Evolutionary conservation across 1,140 invertebrate species (phyloP), one percentile per base, ranked within the genome.

Genomic region (Tetramorium parvispinum): DNA sequence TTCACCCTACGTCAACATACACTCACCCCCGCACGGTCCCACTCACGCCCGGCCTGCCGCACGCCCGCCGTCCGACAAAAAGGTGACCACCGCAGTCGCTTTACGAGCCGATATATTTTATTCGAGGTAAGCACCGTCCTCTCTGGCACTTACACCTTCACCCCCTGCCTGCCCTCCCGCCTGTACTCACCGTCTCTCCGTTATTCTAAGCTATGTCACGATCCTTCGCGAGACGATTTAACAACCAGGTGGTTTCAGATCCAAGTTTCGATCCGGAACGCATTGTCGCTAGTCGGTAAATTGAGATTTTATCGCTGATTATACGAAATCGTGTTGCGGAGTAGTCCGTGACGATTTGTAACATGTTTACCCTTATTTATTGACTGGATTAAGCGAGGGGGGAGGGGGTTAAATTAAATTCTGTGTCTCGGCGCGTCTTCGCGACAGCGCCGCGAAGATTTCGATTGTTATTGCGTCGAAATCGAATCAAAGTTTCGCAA

Each of bases 31-130:
- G 77, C 18, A 32, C 27, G 49, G 18, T 13, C 11, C 51, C 73
- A 40, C 70, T 43, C 61, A 66, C 61, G 37, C 27, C 8, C 63
- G 61, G 3, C 13, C 75, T n/a, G 61, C n/a, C 46, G 63, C 76
- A n/a, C 77, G 13, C 61, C n/a, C 43, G 43, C 7, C n/a, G 40
- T 55, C 51, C 53, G 78, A 78, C 87, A 66, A 90, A 87, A 89
- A 87, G 63, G 66, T 70, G 85, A 88, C 81, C 88, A 85, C 81
- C 82, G 55, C 65, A 63, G 65, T 75, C 78, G 86, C 86, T 91
- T 91, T 87, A 89, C 90, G 88, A 92, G 86, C 82, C 66, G 86
- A 86, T 87, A 79, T 90, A 91, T 92, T 92, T 92, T 88, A 91
- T 91, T 88, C 81, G 73, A 83, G 13, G 43, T 43, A 53, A 83